A percentile compares a stretch with the other conserved stretches of the same genome.
Evolutionary conservation across 2,888 invertebrate genomes (phyloP).

Genomic region (Dysmachus trigonus): DNA sequence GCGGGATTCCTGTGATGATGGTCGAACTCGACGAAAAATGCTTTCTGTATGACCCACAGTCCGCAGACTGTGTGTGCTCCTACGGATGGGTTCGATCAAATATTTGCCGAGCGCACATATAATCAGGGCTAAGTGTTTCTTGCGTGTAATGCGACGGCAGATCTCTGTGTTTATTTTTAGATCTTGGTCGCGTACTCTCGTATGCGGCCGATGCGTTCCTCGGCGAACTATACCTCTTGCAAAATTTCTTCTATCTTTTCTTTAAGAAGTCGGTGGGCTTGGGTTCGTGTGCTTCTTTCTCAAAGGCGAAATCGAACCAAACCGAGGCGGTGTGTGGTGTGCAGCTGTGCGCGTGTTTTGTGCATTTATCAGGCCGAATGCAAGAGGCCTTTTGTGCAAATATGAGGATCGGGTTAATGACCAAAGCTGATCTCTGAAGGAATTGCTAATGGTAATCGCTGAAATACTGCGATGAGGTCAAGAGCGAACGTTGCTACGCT

Average conservation of each 20-base stretch:
- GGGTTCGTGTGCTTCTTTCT: not conserved
- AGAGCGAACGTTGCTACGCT: not conserved
- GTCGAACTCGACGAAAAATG: constrained; percentile 1
- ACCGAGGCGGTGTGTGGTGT: not conserved
- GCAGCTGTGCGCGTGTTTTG: not conserved
- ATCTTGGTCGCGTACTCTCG: not conserved
- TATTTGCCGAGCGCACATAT: constrained; percentile 24
- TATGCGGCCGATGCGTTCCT: constrained; percentile 12
- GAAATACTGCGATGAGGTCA: constrained; percentile 15
- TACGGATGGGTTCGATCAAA: not conserved
- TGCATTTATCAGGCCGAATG: not conserved
- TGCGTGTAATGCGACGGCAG: constrained; percentile 22
- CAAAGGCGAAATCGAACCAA: too few relatives aligned
- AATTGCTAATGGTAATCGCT: not conserved
- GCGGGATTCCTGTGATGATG: not conserved
- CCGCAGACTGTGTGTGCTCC: not conserved
- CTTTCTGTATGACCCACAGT: not conserved
- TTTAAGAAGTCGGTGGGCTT: not conserved
- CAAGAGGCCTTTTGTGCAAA: constrained; percentile 12
- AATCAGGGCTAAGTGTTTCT: constrained; percentile 38
- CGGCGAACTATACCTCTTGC: constrained; percentile 3
- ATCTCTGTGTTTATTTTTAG: constrained; percentile 32
- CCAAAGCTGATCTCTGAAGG: constrained; percentile 25
- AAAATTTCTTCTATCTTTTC: constrained; percentile 9
- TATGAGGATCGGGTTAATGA: constrained; percentile 34